phyloP scores from a whole-genome alignment of 2,888 invertebrate species.

The Brenthis ino region DNA sequence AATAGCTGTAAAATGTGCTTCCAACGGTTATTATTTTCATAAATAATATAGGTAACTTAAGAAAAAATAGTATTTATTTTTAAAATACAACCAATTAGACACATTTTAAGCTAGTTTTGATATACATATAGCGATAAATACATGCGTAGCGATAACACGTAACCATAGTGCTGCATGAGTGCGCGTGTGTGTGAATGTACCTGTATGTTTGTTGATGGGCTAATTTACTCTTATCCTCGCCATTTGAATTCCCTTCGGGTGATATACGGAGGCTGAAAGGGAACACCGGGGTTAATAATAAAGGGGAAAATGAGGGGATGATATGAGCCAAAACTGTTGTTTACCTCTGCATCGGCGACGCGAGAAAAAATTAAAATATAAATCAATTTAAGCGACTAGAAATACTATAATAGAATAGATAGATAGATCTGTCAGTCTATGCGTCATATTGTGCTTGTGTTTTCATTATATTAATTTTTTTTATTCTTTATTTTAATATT shows the following conservation, averaged over 20 bases:
- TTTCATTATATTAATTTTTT: not conserved
- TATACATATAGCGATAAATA: slow-evolving; percentile 14
- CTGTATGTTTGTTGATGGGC: slow-evolving; percentile 89
- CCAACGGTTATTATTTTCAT: not conserved
- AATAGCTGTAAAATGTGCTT: slow-evolving; percentile 17
- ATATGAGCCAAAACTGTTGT: slow-evolving; percentile 57
- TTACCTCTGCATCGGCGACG: slow-evolving; percentile 80
- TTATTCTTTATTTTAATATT: no score
- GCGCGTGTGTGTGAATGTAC: slow-evolving; percentile 71
- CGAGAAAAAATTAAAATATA: slow-evolving; percentile 45
- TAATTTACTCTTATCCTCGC: slow-evolving; percentile 86
- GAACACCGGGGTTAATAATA: slow-evolving; percentile 78
- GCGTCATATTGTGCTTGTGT: slow-evolving; percentile 1
- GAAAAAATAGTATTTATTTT: not conserved
- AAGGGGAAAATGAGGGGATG: slow-evolving; percentile 56
- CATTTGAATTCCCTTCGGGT: slow-evolving; percentile 82
- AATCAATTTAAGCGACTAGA: slow-evolving; percentile 23
- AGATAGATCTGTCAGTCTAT: not conserved
- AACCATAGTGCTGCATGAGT: slow-evolving; percentile 35
- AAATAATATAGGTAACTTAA: not conserved
- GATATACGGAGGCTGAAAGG: slow-evolving; percentile 84
- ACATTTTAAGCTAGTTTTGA: slow-evolving; percentile 6
- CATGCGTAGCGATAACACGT: slow-evolving; percentile 22
- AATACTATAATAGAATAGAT: slow-evolving; percentile 14
- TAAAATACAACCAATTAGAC: not conserved